Evolutionary conservation across 2,888 invertebrate species (phyloP).

Genomic region (Trichopoda pennipes): DNA sequence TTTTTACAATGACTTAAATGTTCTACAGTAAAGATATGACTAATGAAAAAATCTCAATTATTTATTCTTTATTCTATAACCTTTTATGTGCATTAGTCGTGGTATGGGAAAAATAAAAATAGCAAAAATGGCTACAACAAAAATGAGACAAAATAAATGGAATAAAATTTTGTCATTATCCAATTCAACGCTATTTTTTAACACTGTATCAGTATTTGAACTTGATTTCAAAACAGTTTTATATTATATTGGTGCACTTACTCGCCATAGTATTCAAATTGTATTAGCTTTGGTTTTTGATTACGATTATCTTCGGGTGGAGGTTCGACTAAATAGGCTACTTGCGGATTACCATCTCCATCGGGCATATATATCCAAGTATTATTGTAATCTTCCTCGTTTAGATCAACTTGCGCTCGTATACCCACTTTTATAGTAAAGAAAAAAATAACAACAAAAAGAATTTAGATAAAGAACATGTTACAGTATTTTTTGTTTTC

Average conservation of each 20-base stretch:
- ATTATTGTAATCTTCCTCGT: constrained; percentile 79
- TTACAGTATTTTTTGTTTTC: neutral
- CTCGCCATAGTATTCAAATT: constrained; percentile 78
- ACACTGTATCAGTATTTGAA: constrained; percentile 70
- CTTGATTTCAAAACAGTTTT: constrained; percentile 61
- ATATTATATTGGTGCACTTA: constrained; percentile 54
- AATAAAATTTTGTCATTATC: constrained; percentile 68
- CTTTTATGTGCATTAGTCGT: no score
- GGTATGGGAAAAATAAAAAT: no score
- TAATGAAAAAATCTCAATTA: no score
- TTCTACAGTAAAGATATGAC: no score
- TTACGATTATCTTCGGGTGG: constrained; percentile 75
- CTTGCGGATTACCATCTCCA: constrained; percentile 79
- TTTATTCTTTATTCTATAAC: no score
- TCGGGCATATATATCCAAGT: constrained; percentile 81
- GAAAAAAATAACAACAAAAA: neutral
- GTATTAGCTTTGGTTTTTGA: constrained; percentile 73
- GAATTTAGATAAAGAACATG: no score
- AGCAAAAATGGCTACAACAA: no score
- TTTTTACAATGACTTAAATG: no score
- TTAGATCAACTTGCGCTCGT: constrained; percentile 76
- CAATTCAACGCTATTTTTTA: constrained; percentile 73
- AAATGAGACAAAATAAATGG: no score
- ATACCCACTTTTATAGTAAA: constrained; percentile 73
- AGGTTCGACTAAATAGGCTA: constrained; percentile 78